Percentiles rank a stretch among this genome's conserved stretches.
Evolutionary conservation across 2,888 invertebrate genomes (phyloP).

Genomic region (Drosophila gaucha): DNA sequence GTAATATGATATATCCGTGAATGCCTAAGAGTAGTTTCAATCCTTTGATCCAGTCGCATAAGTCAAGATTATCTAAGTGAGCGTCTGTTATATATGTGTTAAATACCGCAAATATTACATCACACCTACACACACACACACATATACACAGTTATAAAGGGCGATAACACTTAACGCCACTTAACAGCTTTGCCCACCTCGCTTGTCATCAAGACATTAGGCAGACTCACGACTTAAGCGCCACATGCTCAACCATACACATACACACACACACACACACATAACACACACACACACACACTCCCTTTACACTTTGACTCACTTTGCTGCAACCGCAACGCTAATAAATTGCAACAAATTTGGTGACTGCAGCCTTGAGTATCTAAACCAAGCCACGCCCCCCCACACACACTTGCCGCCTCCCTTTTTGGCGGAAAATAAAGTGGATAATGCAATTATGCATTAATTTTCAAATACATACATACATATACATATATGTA

Average conservation of each 20-base stretch:
- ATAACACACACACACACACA: background rate
- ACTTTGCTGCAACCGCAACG: conserved; percentile 23
- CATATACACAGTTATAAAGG: conserved; percentile 2
- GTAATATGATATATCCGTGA: no score
- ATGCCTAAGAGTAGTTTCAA: no score
- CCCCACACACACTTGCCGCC: background rate
- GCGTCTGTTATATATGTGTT: conserved; percentile 10
- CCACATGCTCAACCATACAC: conserved; percentile 3
- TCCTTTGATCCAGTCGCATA: background rate
- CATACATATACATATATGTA: background rate
- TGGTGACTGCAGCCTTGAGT: conserved; percentile 29
- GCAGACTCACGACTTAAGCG: conserved; percentile 9
- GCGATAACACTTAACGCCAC: conserved; percentile 61
- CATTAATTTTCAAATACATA: conserved; percentile 67
- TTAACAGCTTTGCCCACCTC: conserved; percentile 54
- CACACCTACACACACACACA: conserved; percentile 1
- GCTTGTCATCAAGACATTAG: conserved; percentile 64
- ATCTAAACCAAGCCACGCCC: background rate
- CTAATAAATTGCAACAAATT: conserved; percentile 71
- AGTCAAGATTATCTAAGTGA: background rate
- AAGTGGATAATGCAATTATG: conserved; percentile 78
- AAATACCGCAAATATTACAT: conserved; percentile 44
- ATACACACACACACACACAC: background rate
- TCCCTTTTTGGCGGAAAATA: conserved; percentile 18
- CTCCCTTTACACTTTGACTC: background rate